Base-by-base conservation (phyloP, 2,888 invertebrate species). In the Philopedon plagiatum region DNA sequence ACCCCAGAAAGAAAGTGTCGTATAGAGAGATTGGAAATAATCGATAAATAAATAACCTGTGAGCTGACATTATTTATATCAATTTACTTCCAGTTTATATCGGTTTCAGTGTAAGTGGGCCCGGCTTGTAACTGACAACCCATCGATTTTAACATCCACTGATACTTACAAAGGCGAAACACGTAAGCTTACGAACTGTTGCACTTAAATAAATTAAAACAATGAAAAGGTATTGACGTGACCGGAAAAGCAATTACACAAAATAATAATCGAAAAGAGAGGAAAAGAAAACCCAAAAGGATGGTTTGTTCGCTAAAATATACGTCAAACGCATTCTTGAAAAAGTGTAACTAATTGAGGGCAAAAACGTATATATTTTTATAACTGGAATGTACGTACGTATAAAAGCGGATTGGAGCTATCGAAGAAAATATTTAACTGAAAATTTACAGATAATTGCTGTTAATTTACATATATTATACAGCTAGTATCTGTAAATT, bases 151-250 rank as follows among this genome's bases (percentile, higher is more conserved):
- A 41, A 29, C 29, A 19, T 61, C 44, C 37, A 39, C 58, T 39
- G 58, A 51, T 19, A 63, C 19, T 60, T 63, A 37, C n/a, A 23
- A 18, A 64, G 37, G 26, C 64, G 29, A 29, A 51, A 41, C 66
- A 66, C 58, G 66, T 66, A 57, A 46, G 8, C 21, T 44, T 46
- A 49, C 58, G 58, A 66, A 58, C 58, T 66, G 58, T 66, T 66
- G 66, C 58, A 66, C 66, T 65, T 65, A 57, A 56, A 57, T 65
- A 65, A 65, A 65, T 65, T 65, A 65, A 65, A 65, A 65, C 57
- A 66, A 58, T 66, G 58, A 58, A 58, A 58, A 66, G 34, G 46
- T 66, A 66, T 66, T 66, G 66, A 66, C 66, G 58, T 58, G 66
- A 66, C 58, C 23, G 23, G 66, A 58, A 56, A 58, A 18, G 2